Base-by-base conservation (phyloP, 2,888 invertebrate species). In the Pammene aurita region DNA sequence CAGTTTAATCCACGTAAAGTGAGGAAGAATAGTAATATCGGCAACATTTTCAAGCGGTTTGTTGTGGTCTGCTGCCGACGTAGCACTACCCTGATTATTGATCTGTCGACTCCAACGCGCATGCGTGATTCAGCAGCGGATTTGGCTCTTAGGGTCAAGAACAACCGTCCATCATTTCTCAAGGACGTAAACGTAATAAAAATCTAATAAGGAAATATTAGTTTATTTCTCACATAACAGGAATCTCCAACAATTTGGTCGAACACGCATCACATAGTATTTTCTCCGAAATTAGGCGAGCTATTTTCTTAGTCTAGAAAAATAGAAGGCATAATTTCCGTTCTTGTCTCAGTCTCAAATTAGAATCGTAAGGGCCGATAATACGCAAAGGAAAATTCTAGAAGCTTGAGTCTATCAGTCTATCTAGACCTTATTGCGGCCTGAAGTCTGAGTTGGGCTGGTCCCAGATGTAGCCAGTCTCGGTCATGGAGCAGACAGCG, bases 391-490 rank as follows among this genome's bases (percentile, higher is more conserved):
- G 55, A 71, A 65, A 74, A 72, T 73, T 67, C 67, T 60, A n/a
- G 9, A 57, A 14, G 61, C 13, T 61, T 67, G 50, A 48, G 58
- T 71, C 71, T 71, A 66, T 65, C 65, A 48, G 58, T 71, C 71
- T 71, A 66, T 65, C 65, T 68, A 68, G 66, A 57, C 14, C 14
- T 73, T 81, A 90, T 76, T 89, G 90, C 65, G 88, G 88, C 73
- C 88, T 86, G 85, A 88, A 91, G 79, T 91, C 89, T 7, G 92
- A 92, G 71, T 87, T 86, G 14, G 97, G 96, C 83, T 97, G 97
- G 72, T 95, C 95, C 97, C 97, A 97, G 81, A 97, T 97, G 88
- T 97, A 97, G 26, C 97, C 97, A 44, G 97, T 97, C 75, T 96
- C 96, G 26, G 97, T 97, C 95, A 97, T 97, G 71, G 97, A 96